Conservation (phyloP, 2,888 invertebrate genomes). For the Tiliacea citrago region DNA sequence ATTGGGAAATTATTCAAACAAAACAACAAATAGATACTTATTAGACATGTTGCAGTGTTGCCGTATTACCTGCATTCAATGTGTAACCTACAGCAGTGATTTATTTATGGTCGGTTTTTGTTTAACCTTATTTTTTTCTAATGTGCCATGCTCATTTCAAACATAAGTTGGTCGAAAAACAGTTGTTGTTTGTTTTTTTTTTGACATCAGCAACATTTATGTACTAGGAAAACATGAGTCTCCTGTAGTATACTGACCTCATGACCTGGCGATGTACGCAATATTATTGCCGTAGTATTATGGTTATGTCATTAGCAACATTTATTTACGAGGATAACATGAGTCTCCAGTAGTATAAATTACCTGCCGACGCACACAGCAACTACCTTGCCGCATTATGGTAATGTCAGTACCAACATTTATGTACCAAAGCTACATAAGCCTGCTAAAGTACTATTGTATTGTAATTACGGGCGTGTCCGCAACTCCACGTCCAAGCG, state of each 20-base stretch:
- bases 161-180: neutral
- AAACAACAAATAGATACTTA: no score
- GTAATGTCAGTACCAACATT: neutral
- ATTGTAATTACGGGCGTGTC: neutral
- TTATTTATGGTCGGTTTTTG: neutral
- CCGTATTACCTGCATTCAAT: no score
- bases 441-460: neutral
- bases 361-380: neutral
- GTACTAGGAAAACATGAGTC: slow-evolving; percentile 20
- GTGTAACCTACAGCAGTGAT: no score
- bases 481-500: neutral
- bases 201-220: neutral
- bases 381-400: neutral
- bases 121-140: neutral
- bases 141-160: neutral
- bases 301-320: slow-evolving; percentile 12
- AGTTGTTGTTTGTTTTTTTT: neutral
- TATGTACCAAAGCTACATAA: neutral
- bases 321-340: slow-evolving; percentile 12
- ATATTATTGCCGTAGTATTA: neutral
- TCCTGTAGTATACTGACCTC: neutral
- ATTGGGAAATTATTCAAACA: no score
- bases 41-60: no score
- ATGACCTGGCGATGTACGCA: neutral
- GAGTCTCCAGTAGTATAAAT: neutral